phyloP scores from a whole-genome alignment of 2,797 vertebrate species.

The Monodelphis domestica region DNA sequence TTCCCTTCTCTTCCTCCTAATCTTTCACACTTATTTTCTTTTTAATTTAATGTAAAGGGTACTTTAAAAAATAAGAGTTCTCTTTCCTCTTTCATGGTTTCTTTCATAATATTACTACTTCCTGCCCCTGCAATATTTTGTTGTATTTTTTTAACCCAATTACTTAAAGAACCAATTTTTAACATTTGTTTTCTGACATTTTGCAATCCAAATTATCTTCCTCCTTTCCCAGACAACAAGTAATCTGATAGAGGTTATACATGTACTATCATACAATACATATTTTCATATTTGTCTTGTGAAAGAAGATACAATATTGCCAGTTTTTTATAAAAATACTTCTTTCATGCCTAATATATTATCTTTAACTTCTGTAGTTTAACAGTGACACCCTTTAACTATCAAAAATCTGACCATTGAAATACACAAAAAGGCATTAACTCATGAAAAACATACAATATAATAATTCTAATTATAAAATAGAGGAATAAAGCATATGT shows the following conservation, averaged over 20 bases:
- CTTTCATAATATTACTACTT: conserved; percentile 49
- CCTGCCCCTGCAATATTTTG: too few species aligned
- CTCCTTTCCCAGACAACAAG: too few species aligned
- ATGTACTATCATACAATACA: too few species aligned
- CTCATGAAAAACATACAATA: conserved; percentile 34
- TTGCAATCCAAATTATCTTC: too few species aligned
- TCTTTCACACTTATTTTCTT: conserved; percentile 47
- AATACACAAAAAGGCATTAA: conserved; percentile 37
- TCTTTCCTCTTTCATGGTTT: conserved; percentile 31
- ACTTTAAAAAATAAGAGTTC: conserved; percentile 28
- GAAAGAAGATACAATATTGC: too few species aligned
- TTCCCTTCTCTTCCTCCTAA: conserved; percentile 23
- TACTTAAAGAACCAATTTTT: too few species aligned
- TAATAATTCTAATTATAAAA: conserved; percentile 41
- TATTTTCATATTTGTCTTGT: too few species aligned
- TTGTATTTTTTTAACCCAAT: too few species aligned
- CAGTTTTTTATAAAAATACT: conserved; percentile 23
- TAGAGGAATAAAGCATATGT: conserved; percentile 44
- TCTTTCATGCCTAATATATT: conserved; percentile 35
- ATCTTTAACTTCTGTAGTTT: conserved; percentile 48
- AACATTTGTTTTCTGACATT: too few species aligned
- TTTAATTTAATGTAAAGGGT: conserved; percentile 39
- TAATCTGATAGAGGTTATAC: too few species aligned
- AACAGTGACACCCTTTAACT: conserved; percentile 50
- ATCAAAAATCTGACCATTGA: neutral